These are phyloP conservation scores for Pimephales promelas DNA, from an alignment of 2,113 vertebrate genomes.

Conservation along the genomic window DNA sequence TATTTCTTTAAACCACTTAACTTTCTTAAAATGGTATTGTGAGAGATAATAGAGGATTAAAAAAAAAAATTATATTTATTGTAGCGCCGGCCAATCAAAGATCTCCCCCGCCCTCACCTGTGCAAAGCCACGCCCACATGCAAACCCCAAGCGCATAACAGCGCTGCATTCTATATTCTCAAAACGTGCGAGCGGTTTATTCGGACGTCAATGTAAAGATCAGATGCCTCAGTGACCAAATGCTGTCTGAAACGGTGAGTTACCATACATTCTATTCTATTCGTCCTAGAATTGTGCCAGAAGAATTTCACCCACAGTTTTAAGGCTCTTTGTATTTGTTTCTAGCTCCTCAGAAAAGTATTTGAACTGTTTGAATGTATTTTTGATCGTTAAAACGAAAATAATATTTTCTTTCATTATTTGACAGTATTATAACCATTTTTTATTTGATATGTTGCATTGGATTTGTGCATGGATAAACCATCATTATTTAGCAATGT, in stretches of 20 bases:
- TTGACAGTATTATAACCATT: neutral
- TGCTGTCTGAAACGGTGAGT: conserved; percentile 35
- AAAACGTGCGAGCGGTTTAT: neutral
- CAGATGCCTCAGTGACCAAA: neutral
- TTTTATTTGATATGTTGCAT: neutral
- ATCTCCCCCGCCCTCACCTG: neutral
- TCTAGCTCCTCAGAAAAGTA: neutral
- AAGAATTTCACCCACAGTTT: neutral
- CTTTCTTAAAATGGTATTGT: neutral
- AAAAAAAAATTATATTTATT: neutral
- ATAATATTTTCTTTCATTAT: neutral
- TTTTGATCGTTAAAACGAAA: neutral
- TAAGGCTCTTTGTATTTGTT: neutral
- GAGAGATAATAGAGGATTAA: neutral
- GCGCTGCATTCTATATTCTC: neutral
- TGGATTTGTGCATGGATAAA: neutral
- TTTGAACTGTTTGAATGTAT: neutral
- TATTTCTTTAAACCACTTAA: neutral
- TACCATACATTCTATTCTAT: neutral
- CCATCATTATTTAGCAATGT: neutral
- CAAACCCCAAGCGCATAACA: neutral
- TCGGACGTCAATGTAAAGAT: conserved; percentile 8
- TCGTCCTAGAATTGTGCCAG: neutral
- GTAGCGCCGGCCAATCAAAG: neutral
- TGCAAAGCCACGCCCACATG: conserved; percentile 14